Conservation (phyloP, 2,113 vertebrate genomes). For the Andinoacara biseriatus region DNA sequence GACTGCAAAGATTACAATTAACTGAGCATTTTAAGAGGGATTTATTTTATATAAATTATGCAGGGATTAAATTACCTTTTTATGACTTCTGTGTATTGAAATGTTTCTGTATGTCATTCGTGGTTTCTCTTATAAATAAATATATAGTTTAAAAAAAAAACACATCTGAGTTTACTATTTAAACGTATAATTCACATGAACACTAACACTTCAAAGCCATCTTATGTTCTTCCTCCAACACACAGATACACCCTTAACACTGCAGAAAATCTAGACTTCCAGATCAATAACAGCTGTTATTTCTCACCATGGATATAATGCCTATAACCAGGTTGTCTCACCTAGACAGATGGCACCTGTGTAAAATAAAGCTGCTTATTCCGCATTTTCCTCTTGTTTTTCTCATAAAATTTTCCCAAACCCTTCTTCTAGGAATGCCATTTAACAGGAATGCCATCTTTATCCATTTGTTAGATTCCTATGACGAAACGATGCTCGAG, state of each 20-base stretch:
- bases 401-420: not conserved
- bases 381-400: not conserved
- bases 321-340: not conserved
- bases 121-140: not conserved
- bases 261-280: not conserved
- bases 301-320: not conserved
- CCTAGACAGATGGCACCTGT: not conserved
- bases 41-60: not conserved
- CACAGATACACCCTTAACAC: not conserved
- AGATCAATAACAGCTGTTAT: not conserved
- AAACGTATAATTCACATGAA: not conserved
- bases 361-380: not conserved
- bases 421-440: not conserved
- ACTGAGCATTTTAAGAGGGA: not conserved
- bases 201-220: not conserved
- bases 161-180: not conserved
- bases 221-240: not conserved
- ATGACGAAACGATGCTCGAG: not conserved
- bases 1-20: not conserved
- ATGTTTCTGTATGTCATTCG: not conserved
- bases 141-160: not conserved
- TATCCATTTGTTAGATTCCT: not conserved
- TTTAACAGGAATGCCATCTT: not conserved
- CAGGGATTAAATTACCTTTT: not conserved
- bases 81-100: constrained; percentile 4